A percentile compares a stretch with the other conserved stretches of the same genome.
These are phyloP conservation scores for Laothoe populi DNA, from an alignment of 2,888 invertebrate genomes.

Conservation along the genomic window DNA sequence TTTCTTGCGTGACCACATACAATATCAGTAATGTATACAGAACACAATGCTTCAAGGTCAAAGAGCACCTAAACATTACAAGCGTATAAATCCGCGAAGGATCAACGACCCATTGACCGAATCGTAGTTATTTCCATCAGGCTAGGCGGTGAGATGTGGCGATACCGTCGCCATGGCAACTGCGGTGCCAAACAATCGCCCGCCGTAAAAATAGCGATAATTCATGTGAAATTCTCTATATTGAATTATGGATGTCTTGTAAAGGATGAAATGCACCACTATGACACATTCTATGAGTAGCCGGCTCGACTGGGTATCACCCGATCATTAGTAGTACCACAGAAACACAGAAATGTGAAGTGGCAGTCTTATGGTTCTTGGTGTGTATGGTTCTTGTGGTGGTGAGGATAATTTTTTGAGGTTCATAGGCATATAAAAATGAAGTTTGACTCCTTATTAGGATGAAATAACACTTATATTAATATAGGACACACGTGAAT, in stretches of 20 bases:
- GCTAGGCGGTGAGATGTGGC: conserved; percentile 59
- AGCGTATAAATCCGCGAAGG: conserved; percentile 50
- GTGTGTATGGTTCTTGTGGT: too few relatives aligned
- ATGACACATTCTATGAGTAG: too few relatives aligned
- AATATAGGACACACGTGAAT: too few relatives aligned
- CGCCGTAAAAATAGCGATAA: conserved; percentile 17
- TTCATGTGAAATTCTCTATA: neutral
- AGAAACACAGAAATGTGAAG: too few relatives aligned
- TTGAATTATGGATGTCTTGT: conserved; percentile 2
- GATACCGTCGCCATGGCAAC: conserved; percentile 73
- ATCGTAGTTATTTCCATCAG: conserved; percentile 56
- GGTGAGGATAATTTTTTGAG: too few relatives aligned
- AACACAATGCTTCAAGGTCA: conserved; percentile 24
- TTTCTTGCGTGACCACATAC: neutral
- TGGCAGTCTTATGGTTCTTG: too few relatives aligned
- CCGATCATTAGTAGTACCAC: too few relatives aligned
- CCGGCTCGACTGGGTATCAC: too few relatives aligned
- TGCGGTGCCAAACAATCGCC: conserved; percentile 59
- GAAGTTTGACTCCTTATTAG: too few relatives aligned
- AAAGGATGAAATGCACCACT: too few relatives aligned
- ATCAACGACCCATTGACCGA: conserved; percentile 70
- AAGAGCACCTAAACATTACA: conserved; percentile 35
- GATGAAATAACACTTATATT: too few relatives aligned
- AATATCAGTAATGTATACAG: neutral
- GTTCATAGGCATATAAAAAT: too few relatives aligned